phyloP scores from a whole-genome alignment of 2,797 vertebrate genomes.

The Cynodonichthys magdalenae region DNA sequence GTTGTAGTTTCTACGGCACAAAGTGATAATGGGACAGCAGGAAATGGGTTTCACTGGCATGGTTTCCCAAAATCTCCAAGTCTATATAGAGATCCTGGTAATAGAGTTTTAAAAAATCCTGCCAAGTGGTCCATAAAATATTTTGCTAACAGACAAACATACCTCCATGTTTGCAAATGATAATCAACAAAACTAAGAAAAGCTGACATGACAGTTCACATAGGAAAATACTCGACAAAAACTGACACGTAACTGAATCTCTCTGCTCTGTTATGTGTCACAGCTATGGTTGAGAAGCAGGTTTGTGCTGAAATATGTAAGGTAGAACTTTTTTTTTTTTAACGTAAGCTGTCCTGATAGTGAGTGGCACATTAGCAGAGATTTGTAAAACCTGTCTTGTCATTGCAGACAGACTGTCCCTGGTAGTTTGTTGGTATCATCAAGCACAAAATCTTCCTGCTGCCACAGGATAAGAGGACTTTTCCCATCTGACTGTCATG shows the following conservation, averaged over 20 bases:
- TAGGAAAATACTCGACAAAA: too few species aligned
- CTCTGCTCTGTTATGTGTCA: not conserved
- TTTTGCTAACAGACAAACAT: too few species aligned
- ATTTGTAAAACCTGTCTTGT: slow-evolving; percentile 49
- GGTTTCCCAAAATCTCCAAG: too few species aligned
- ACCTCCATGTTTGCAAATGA: too few species aligned
- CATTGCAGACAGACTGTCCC: slow-evolving; percentile 40
- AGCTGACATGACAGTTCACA: too few species aligned
- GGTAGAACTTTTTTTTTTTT: slow-evolving; percentile 10
- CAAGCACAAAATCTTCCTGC: slow-evolving; percentile 36
- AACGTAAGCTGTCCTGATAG: slow-evolving; percentile 25
- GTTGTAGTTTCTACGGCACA: too few species aligned
- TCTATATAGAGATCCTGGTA: too few species aligned
- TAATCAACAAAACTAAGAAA: too few species aligned
- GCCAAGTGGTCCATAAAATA: too few species aligned
- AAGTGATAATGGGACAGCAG: too few species aligned
- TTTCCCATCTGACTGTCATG: slow-evolving; percentile 47
- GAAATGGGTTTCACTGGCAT: too few species aligned
- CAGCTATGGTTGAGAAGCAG: slow-evolving; percentile 10
- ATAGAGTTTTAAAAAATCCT: too few species aligned
- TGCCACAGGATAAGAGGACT: slow-evolving; percentile 30
- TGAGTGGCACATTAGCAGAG: slow-evolving; percentile 47
- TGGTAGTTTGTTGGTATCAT: slow-evolving; percentile 31
- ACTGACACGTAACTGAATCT: not conserved
- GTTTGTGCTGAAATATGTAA: slow-evolving; percentile 36